Percentiles rank a stretch among this genome's conserved stretches.
phyloP scores from a whole-genome alignment of 2,113 vertebrate species.

The Neotragus moschatus region DNA sequence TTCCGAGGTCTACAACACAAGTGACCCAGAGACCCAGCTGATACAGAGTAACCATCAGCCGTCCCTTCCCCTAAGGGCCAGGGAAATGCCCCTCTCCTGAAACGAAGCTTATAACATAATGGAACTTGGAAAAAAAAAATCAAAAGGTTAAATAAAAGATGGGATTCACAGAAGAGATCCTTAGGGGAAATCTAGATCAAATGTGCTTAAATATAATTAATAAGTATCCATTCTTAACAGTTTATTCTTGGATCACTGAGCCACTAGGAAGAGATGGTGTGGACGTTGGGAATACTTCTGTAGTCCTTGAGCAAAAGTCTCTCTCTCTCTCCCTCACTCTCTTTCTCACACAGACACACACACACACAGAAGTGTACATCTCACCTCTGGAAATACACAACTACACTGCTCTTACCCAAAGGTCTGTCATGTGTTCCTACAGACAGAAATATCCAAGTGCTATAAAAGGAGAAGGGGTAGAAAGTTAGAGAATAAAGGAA shows the following conservation, averaged over 20 bases:
- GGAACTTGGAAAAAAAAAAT: not conserved
- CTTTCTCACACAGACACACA: not conserved
- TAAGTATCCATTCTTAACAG: not conserved
- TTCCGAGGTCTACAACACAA: not conserved
- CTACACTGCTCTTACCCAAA: fast-evolving
- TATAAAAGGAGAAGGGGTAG: fast-evolving
- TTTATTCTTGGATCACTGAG: not conserved
- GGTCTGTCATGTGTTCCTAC: not conserved
- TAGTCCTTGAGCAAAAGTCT: not conserved
- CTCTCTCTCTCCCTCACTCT: not conserved
- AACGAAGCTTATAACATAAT: not conserved
- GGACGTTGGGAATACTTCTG: not conserved
- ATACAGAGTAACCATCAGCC: not conserved
- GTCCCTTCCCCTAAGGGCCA: not conserved
- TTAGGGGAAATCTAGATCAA: not conserved
- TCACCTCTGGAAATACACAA: not conserved
- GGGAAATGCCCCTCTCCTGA: not conserved
- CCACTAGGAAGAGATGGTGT: not conserved
- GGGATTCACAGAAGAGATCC: not conserved
- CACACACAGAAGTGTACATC: not conserved
- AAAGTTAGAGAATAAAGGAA: not conserved
- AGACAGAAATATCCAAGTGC: not conserved
- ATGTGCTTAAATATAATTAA: not conserved
- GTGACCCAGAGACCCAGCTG: not conserved
- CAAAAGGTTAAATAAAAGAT: not conserved